Percentiles rank a stretch among this genome's conserved stretches.
Conservation (phyloP, 2,113 vertebrate genomes). For the Arvicanthis niloticus region DNA sequence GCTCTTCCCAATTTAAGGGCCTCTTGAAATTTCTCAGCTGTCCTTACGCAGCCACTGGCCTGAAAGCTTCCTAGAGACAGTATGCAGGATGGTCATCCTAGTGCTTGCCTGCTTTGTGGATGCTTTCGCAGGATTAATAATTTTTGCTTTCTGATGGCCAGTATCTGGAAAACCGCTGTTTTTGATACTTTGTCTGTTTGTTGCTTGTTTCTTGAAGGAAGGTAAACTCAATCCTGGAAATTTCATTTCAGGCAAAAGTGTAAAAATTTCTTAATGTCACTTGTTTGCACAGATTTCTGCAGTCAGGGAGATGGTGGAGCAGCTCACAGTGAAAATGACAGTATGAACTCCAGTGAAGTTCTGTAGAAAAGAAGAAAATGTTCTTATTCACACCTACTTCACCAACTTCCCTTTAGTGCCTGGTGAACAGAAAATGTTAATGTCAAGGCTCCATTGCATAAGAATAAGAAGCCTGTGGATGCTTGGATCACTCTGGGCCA, state of each 20-base stretch:
- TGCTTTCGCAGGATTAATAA: not conserved
- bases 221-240: not conserved
- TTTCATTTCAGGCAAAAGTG: not conserved
- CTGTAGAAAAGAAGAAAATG: not conserved
- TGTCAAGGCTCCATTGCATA: not conserved
- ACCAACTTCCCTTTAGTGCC: not conserved
- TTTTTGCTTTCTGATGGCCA: not conserved
- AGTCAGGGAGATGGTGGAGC: not conserved
- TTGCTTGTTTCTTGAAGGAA: conserved; percentile 4
- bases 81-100: no score
- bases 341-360: not conserved
- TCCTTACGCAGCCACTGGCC: not conserved
- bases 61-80: not conserved
- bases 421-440: not conserved
- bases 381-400: not conserved
- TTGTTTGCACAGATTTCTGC: conserved; percentile 7
- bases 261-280: not conserved
- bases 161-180: not conserved
- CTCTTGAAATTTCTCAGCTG: not conserved
- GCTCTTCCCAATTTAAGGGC: not conserved
- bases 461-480: not conserved
- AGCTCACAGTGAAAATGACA: not conserved
- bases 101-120: not conserved
- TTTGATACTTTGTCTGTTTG: not conserved
- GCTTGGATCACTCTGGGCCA: not conserved